These are phyloP conservation scores for Heliangelus exortis DNA, from an alignment of 2,797 vertebrate species.

Conservation along the genomic window DNA sequence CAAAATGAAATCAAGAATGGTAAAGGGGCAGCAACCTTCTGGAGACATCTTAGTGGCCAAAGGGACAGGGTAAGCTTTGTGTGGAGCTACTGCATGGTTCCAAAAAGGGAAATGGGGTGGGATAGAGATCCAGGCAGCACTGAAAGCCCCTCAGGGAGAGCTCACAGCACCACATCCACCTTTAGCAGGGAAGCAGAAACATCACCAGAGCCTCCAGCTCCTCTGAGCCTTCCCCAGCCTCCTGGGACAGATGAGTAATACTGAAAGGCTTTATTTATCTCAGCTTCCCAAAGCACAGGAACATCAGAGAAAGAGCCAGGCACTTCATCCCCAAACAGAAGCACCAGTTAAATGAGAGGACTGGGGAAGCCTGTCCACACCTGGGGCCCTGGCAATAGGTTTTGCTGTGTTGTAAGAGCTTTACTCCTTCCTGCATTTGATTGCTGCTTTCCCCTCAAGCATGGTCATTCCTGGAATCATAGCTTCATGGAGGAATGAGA, in stretches of 20 bases:
- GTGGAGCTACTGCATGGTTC: background rate
- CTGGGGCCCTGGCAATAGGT: background rate
- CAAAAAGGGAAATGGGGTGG: background rate
- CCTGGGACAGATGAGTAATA: background rate
- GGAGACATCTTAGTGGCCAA: background rate
- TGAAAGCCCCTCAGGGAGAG: background rate
- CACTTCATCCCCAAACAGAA: background rate
- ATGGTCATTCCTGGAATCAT: background rate
- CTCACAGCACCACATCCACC: background rate
- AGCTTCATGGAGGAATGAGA: constrained; percentile 17
- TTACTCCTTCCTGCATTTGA: background rate
- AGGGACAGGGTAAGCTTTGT: background rate
- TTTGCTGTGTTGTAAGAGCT: background rate
- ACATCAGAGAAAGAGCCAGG: background rate
- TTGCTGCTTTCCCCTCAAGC: background rate
- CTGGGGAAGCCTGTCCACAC: background rate
- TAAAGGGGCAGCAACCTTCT: background rate
- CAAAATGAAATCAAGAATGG: background rate
- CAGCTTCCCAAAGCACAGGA: background rate
- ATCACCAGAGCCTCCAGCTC: background rate
- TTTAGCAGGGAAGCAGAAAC: background rate
- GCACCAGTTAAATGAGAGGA: background rate
- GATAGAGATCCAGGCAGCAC: rapidly evolving
- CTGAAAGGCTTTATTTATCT: background rate
- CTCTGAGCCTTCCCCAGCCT: background rate